These are phyloP conservation scores for Herpailurus yagouaroundi DNA, from an alignment of 2,113 vertebrate genomes.

Conservation along the genomic window DNA sequence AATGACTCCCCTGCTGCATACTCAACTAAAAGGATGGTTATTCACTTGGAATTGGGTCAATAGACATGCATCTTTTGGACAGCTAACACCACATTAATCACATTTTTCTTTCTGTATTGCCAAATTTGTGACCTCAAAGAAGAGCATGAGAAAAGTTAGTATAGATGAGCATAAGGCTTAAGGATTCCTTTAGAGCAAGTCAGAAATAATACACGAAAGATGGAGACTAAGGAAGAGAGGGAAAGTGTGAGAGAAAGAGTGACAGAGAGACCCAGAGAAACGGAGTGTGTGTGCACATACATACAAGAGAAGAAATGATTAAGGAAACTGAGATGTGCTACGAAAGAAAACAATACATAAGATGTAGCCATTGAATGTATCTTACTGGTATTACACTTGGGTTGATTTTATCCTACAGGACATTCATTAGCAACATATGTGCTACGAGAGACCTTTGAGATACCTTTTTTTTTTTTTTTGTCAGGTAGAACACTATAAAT, in stretches of 20 bases:
- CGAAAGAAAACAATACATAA: neutral
- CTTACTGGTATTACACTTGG: neutral
- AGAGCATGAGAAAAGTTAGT: neutral
- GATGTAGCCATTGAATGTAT: neutral
- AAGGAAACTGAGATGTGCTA: neutral
- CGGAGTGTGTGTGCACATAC: neutral
- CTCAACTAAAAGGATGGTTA: neutral
- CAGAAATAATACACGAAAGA: neutral
- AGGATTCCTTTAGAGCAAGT: neutral
- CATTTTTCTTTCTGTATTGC: neutral
- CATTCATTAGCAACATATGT: neutral
- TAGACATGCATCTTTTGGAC: neutral
- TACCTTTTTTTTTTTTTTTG: neutral
- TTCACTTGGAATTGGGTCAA: neutral
- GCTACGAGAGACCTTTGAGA: neutral
- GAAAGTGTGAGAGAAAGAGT: neutral
- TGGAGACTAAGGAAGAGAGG: neutral
- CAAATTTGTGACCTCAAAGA: neutral
- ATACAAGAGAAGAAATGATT: neutral
- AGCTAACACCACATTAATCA: neutral
- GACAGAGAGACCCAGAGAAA: neutral
- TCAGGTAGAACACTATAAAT: neutral
- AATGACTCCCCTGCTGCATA: fast-evolving
- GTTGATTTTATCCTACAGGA: neutral
- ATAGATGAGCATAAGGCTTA: neutral